These are phyloP conservation scores for Eriosoma lanigerum DNA, from an alignment of 1,140 invertebrate genomes.

Conservation along the genomic window DNA sequence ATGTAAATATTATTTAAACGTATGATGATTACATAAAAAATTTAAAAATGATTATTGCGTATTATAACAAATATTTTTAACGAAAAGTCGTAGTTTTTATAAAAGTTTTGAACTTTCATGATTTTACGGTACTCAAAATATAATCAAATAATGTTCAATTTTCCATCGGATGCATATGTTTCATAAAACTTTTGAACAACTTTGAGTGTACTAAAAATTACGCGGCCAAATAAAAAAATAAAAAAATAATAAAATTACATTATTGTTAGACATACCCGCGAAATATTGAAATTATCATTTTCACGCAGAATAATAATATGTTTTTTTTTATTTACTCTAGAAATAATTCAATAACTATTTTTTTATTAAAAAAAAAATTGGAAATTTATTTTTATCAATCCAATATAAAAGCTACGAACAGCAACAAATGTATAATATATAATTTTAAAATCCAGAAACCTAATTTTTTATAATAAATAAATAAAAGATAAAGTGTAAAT, in stretches of 20 bases:
- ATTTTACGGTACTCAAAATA: not conserved
- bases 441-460: too few species aligned
- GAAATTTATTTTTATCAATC: too few species aligned
- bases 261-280: not conserved
- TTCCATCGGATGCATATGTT: not conserved
- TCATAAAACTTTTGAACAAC: not conserved
- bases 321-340: too few species aligned
- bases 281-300: too few species aligned
- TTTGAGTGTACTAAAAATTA: not conserved
- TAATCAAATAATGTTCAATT: slow-evolving; percentile 15
- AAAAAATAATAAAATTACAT: not conserved
- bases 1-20: too few species aligned
- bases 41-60: not conserved
- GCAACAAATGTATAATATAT: too few species aligned
- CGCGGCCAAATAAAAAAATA: not conserved
- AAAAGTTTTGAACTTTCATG: not conserved
- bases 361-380: too few species aligned
- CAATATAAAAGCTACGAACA: too few species aligned
- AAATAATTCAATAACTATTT: too few species aligned
- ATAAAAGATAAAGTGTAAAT: too few species aligned
- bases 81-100: not conserved
- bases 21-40: not conserved
- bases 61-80: not conserved
- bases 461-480: too few species aligned
- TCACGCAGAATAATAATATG: too few species aligned